These are phyloP conservation scores for Sturmia bella DNA, from an alignment of 2,888 invertebrate species.

Conservation along the genomic window DNA sequence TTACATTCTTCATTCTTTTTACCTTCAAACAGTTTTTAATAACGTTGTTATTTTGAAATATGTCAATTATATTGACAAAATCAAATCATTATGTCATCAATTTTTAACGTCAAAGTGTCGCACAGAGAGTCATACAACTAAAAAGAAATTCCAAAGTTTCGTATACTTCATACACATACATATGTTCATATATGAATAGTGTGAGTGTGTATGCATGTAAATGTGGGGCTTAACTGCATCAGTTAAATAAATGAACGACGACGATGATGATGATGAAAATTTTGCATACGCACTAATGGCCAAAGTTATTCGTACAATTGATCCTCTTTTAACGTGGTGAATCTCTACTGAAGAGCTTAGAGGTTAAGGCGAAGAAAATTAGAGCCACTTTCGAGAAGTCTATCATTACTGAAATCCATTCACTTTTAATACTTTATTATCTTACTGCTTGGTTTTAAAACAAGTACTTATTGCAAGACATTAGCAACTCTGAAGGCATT, in stretches of 20 bases:
- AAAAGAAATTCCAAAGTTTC: slow-evolving; percentile 39
- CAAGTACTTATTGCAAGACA: too few species aligned
- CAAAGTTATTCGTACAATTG: background rate
- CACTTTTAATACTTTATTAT: too few species aligned
- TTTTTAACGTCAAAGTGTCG: slow-evolving; percentile 68
- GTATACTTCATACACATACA: slow-evolving; percentile 4
- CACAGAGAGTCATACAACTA: slow-evolving; percentile 42
- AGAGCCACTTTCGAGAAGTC: too few species aligned
- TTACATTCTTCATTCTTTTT: slow-evolving; percentile 6
- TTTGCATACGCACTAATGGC: slow-evolving; percentile 15
- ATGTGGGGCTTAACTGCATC: background rate
- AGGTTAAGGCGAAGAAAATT: too few species aligned
- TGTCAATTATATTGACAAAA: slow-evolving; percentile 67
- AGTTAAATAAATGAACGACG: slow-evolving; percentile 14
- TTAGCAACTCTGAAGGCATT: too few species aligned
- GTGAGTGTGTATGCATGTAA: background rate
- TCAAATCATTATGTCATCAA: slow-evolving; percentile 69
- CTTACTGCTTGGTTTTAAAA: too few species aligned
- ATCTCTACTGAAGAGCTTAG: too few species aligned
- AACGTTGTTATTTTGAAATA: slow-evolving; percentile 63
- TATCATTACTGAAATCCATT: too few species aligned
- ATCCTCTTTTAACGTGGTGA: background rate
- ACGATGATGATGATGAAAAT: slow-evolving; percentile 36
- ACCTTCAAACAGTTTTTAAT: slow-evolving; percentile 40
- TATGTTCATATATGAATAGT: background rate